phyloP scores from a whole-genome alignment of 2,888 invertebrate genomes.

The Bugulina stolonifera region DNA sequence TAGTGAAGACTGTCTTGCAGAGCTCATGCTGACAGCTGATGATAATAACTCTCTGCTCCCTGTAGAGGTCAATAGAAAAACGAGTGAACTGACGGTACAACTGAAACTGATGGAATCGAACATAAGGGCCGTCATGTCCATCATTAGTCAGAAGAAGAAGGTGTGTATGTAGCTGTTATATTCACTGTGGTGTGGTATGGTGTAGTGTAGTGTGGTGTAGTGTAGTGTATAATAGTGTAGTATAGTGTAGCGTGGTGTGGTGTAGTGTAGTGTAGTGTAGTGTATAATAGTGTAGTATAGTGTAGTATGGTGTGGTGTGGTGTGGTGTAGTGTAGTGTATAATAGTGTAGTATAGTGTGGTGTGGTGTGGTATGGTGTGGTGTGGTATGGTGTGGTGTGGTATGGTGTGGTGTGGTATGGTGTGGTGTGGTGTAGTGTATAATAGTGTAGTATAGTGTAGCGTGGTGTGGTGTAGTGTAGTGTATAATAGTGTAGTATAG shows the following conservation, averaged over 20 bases:
- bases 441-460: neutral
- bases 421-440: neutral
- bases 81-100: neutral
- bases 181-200: too few species aligned
- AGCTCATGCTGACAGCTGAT: neutral
- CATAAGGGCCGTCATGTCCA: conserved; percentile 18
- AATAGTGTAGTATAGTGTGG: neutral
- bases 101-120: conserved; percentile 1
- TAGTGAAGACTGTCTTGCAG: neutral
- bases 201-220: neutral
- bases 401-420: neutral
- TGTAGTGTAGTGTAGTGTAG: neutral
- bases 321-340: neutral
- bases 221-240: neutral
- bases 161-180: neutral
- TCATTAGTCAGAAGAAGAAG: neutral
- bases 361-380: neutral
- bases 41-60: neutral
- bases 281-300: neutral
- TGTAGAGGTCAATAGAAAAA: neutral
- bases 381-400: neutral
- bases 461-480: neutral
- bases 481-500: neutral
- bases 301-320: neutral
- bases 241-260: neutral